Evolutionary conservation across 2,113 vertebrate species (phyloP).

Genomic region (Synodontis membranacea): DNA sequence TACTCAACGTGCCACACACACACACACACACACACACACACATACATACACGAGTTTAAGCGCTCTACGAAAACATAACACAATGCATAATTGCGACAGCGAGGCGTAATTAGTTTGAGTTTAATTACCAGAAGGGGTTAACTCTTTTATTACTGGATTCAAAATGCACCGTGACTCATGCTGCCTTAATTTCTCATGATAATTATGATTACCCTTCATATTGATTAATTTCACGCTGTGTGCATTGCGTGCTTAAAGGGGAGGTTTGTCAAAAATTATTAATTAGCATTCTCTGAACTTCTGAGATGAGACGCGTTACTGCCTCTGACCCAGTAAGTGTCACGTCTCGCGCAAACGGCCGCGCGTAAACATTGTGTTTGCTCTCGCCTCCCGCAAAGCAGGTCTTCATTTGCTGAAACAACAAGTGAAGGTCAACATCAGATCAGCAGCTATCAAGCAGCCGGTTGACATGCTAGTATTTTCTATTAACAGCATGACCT

Average conservation of each 20-base stretch:
- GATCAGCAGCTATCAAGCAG: conserved; percentile 26
- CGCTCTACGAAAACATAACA: conserved; percentile 57
- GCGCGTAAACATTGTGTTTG: conserved; percentile 21
- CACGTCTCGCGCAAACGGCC: background rate
- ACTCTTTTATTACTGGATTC: conserved; percentile 40
- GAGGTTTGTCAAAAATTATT: conserved; percentile 31
- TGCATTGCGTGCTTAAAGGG: conserved; percentile 32
- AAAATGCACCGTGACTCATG: conserved; percentile 39
- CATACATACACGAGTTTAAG: conserved; percentile 50
- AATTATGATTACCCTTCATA: conserved; percentile 50
- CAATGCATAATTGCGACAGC: conserved; percentile 49
- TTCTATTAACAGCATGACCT: conserved; percentile 24
- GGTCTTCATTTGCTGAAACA: conserved; percentile 33
- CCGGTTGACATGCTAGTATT: conserved; percentile 17
- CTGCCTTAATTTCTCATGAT: conserved; percentile 46
- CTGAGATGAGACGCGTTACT: background rate
- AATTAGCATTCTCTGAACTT: conserved; percentile 31
- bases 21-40: conserved; percentile 52
- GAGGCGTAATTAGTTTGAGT: conserved; percentile 46
- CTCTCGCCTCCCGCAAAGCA: background rate
- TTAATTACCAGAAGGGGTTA: conserved; percentile 51
- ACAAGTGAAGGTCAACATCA: conserved; percentile 32
- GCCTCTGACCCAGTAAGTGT: conserved; percentile 10
- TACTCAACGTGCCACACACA: conserved; percentile 15
- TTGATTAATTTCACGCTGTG: conserved; percentile 35